phyloP scores from a whole-genome alignment of 1,140 invertebrate genomes.

The Apis florea region DNA sequence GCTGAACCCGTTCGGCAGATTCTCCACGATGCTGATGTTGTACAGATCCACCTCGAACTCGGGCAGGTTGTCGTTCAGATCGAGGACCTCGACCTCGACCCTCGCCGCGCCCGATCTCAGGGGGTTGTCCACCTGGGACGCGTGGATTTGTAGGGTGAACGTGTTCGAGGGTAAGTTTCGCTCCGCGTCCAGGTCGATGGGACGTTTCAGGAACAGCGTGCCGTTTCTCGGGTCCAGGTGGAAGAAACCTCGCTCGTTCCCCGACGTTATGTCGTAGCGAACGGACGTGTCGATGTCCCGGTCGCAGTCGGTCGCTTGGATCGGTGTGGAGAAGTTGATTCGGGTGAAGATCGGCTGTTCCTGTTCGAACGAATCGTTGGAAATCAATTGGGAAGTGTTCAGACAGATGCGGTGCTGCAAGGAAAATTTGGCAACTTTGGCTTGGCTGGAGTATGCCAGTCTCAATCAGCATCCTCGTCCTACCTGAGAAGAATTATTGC shows the following conservation, averaged over 20 bases:
- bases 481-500: too few species aligned
- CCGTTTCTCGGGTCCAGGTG: conserved; percentile 87
- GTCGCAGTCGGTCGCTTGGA: conserved; percentile 89
- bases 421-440: too few species aligned
- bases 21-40: conserved; percentile 95
- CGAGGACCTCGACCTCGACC: conserved; percentile 89
- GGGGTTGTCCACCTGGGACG: conserved; percentile 88
- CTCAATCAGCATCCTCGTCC: too few species aligned
- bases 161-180: conserved; percentile 85
- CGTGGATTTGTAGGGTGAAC: conserved; percentile 89
- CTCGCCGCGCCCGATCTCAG: conserved; percentile 87
- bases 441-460: too few species aligned
- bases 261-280: conserved; percentile 87
- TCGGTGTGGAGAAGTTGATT: conserved; percentile 85
- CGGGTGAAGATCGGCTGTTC: conserved; percentile 85
- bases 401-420: too few species aligned
- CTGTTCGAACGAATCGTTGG: conserved; percentile 72
- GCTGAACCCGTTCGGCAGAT: conserved; percentile 90
- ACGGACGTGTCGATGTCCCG: conserved; percentile 84
- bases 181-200: conserved; percentile 89
- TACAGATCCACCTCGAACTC: conserved; percentile 93
- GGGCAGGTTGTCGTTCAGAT: conserved; percentile 91
- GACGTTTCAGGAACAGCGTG: conserved; percentile 87
- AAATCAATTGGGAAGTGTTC: too few species aligned
- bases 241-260: conserved; percentile 87